Base-by-base conservation (phyloP, 2,888 invertebrate genomes). In the Neria commutata region DNA sequence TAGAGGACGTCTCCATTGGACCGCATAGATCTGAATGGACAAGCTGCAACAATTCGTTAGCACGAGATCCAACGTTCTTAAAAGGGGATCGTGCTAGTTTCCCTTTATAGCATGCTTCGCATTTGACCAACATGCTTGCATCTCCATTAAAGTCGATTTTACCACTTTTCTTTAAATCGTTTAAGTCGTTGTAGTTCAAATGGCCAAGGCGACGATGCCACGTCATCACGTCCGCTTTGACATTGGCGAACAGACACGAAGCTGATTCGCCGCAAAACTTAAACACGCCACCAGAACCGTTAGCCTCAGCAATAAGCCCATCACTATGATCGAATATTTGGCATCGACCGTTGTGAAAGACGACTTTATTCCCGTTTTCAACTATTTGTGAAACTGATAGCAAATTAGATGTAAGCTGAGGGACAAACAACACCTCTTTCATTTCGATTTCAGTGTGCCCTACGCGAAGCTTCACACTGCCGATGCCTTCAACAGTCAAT, bases 21-120 rank as follows among this genome's bases (percentile, higher is more conserved):
- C 79, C 77, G 63, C 77, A 77, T 5, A 80, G 50, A 60, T 80
- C 79, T 3, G 74, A 58, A 55, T 80, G 78, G 2, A 80, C 50
- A 21, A 76, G 23, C 25, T 79, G 70, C 26, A 80, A 60, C 49
- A 66, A 17, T 29, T 57, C 48, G 17, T 46, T 64, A 17, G 72
- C 56, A 37, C 59, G 54, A 6, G 59, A 58, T 11, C 56, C 54
- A 6, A 33, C 54, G 17, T 51, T 46, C 25, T 58, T 51, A 50
- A 68, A 71, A 14, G 69, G 58, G 21, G 45, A 21, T 52, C 66
- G 42, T 5, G 58, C 46, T 19, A 62, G 61, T 48, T 68, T 69
- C 21, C 66, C 69, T 54, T 64, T 49, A 21, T 64, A 51, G 48
- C 67, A 67, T 19, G 55, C 23, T 50, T 59, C 59, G 61, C 67